Evolutionary conservation across 1,140 invertebrate genomes (phyloP).

Genomic region (Heterodera schachtii): DNA sequence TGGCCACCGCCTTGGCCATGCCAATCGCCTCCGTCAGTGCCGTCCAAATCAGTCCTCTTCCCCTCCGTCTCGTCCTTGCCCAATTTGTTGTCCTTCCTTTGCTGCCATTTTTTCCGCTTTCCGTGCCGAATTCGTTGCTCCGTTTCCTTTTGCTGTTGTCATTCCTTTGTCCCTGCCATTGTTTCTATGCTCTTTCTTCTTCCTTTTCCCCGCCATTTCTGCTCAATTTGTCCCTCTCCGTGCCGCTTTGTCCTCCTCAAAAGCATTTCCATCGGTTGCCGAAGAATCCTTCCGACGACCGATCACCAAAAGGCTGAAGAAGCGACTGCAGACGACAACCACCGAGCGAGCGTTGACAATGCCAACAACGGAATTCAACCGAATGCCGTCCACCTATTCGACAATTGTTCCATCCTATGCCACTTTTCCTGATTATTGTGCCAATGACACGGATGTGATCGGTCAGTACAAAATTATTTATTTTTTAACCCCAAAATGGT

Average conservation of each 20-base stretch:
- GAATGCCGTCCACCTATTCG: background rate
- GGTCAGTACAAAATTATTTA: slow-evolving; percentile 17
- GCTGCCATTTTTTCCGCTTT: background rate
- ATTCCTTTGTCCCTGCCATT: background rate
- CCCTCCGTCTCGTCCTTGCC: background rate
- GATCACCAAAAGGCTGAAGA: background rate
- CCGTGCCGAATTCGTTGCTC: background rate
- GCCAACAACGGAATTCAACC: background rate
- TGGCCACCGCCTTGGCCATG: background rate
- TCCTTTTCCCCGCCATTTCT: background rate
- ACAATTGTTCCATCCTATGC: slow-evolving; percentile 16
- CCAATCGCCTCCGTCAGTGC: background rate
- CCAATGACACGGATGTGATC: slow-evolving; percentile 65
- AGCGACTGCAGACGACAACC: background rate
- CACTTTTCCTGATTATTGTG: slow-evolving; percentile 52
- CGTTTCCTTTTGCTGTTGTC: background rate
- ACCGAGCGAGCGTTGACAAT: background rate
- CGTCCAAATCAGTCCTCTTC: background rate
- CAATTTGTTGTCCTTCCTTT: background rate
- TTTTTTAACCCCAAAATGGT: no score
- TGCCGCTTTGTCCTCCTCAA: background rate
- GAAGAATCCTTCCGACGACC: background rate
- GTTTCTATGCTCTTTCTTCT: background rate
- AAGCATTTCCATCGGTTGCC: background rate
- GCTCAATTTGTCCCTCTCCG: background rate